Conservation (phyloP, 2,888 invertebrate species). For the Epirrhoe alternata region DNA sequence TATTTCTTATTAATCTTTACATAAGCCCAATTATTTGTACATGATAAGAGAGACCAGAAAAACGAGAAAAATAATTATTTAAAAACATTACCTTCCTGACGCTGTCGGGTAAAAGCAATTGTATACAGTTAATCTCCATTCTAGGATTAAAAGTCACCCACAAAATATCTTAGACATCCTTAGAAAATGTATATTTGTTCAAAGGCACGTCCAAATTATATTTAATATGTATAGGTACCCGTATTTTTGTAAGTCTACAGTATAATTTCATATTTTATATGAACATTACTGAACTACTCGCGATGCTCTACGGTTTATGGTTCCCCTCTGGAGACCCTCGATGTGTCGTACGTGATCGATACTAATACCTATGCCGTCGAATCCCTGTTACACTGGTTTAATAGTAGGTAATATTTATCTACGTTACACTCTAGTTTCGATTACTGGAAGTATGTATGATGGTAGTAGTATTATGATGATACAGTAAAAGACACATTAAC, state of each 20-base stretch:
- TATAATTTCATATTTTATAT: not conserved
- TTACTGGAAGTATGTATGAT: not conserved
- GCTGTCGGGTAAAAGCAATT: too few species aligned
- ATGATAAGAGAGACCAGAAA: too few species aligned
- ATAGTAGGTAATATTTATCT: not conserved
- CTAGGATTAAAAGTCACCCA: too few species aligned
- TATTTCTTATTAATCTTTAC: too few species aligned
- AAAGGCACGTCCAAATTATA: too few species aligned
- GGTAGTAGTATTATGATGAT: not conserved
- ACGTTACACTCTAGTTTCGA: not conserved
- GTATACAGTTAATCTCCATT: too few species aligned
- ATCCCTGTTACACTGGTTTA: constrained; percentile 1
- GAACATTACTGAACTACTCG: not conserved
- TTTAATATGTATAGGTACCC: too few species aligned
- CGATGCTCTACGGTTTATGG: constrained; percentile 1
- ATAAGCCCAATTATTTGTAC: too few species aligned
- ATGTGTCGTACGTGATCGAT: constrained; percentile 1
- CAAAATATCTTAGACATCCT: too few species aligned
- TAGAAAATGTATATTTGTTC: too few species aligned
- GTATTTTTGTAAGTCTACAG: not conserved
- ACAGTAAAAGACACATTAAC: not conserved
- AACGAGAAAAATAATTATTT: too few species aligned
- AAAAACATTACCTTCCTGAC: too few species aligned
- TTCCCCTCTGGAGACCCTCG: not conserved
- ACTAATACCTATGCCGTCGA: not conserved